Evolutionary conservation across 2,797 vertebrate genomes (phyloP), one percentile per base, ranked within the genome.

Genomic region (Menidia menidia): DNA sequence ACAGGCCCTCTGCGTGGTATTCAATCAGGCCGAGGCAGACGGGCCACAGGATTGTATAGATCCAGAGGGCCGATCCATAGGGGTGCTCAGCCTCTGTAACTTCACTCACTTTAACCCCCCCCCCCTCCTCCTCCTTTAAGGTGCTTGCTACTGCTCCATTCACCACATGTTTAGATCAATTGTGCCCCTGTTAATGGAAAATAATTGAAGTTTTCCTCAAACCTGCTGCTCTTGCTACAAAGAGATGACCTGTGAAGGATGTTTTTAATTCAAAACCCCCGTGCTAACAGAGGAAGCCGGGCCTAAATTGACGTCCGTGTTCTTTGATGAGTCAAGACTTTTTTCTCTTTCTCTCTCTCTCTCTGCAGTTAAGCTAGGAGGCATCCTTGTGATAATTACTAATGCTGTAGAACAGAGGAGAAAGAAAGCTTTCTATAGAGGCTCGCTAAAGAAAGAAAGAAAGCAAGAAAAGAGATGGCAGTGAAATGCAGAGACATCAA

Each of bases 131-230:
- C 25, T 81, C 87, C 73, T 80, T 84, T 75, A 83, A 88, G 87
- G 87, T 82, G 70, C 60, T 30, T 30, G 75, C 86, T 90, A 89
- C 89, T 54, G 92, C 92, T 85, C 77, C 73, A 71, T 83, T 93
- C 92, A 66, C 92, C 86, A 78, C 90, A 90, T 92, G 92, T 92
- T 91, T 75, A 83, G 92, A 95, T 94, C 94, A 93, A 94, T 94
- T 73, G 73, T 76, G 56, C 82, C 87, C 82, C 89, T 86, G 82
- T 94, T 94, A 94, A 93, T 91, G 87, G 91, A 89, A 91, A 90
- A 92, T 90, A 91, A 92, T 92, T 89, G 89, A 91, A 89, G 87
- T 85, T 83, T 66, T 75, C 65, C 67, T 71, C 14, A 4, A 75
- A 82, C 80, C 87, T 87, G 84, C 88, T 87, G 85, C 69, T 85